phyloP scores from a whole-genome alignment of 2,113 vertebrate genomes.

The Lepisosteus osseus region DNA sequence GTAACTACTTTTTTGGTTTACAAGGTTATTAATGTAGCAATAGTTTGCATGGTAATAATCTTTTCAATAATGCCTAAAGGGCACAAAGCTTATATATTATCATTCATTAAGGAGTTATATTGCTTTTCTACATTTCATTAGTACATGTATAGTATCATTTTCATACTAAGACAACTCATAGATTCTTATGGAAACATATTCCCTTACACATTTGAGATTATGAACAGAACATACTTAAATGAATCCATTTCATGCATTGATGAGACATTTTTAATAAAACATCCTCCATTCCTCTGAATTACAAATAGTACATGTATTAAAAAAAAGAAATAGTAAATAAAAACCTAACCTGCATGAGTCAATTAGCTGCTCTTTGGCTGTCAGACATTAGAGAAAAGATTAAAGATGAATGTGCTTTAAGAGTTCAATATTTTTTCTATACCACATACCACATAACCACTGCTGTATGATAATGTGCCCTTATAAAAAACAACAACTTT shows the following conservation, averaged over 20 bases:
- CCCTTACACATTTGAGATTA: not conserved
- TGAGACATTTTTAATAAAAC: not conserved
- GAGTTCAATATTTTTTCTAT: too few species aligned
- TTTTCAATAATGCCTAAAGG: not conserved
- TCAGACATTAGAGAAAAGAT: too few species aligned
- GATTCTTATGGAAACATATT: not conserved
- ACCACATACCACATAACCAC: not conserved
- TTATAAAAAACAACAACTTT: not conserved
- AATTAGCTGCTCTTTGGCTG: too few species aligned
- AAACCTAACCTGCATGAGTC: too few species aligned
- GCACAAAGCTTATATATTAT: not conserved
- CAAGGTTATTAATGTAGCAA: constrained; percentile 9
- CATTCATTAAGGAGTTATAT: constrained; percentile 13
- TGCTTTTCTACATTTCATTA: constrained; percentile 4
- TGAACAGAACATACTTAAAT: not conserved
- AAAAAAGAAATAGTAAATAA: too few species aligned
- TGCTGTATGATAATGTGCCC: not conserved
- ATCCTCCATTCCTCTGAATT: constrained; percentile 1
- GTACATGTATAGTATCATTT: not conserved
- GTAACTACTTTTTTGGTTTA: constrained; percentile 31
- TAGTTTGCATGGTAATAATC: constrained; percentile 12
- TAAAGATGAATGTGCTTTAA: too few species aligned
- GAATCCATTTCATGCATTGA: not conserved
- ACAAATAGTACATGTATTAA: too few species aligned
- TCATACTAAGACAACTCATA: not conserved